Base-by-base conservation (phyloP, 2,888 invertebrate genomes). In the Cheilosia variabilis region DNA sequence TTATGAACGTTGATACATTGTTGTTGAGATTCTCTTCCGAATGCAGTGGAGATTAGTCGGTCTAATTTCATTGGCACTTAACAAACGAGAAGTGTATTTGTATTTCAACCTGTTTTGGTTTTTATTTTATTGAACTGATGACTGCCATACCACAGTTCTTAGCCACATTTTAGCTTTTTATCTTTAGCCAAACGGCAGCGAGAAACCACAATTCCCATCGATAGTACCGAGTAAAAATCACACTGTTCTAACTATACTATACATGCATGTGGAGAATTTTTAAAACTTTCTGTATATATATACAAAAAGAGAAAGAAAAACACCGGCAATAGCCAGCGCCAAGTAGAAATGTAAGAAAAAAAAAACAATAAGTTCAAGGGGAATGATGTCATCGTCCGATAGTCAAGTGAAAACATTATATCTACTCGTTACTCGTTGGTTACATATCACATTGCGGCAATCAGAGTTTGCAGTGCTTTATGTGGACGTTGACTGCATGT, bases 371-470 rank as follows among this genome's bases (percentile, higher is more conserved):
- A 80, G 76, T 86, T 86, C 81, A 86, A 86, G 86, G 80, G 71
- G 65, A 76, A 72, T 86, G 86, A 86, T 86, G 86, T 86, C 86
- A 86, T 77, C 71, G 86, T 55, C 71, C 76, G 76, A 76, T 76
- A 81, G 57, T 71, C 60, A 53, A 58, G 60, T 62, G 19, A 69
- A 68, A 47, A 69, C 58, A 75, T 55, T 63, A 15, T 55, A 53
- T 57, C 24, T 58, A 22, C 66, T 53, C 37, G 37, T 37, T 15
- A 76, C 65, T 45, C 45, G 10, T 22, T 10, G 50, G 10, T 17
- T 50, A 50, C 4, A 7, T 19, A 19, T 17, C 19, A 47, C 19
- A 19, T 52, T 75, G 68, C 52, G 52, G 68, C 58, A 80, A 84
- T 68, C 45, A 68, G 45, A 50, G 60, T 62, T 69, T 37, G 50